Evolutionary conservation across 1,140 invertebrate genomes (phyloP).

Genomic region (Caenorhabditis remanei): DNA sequence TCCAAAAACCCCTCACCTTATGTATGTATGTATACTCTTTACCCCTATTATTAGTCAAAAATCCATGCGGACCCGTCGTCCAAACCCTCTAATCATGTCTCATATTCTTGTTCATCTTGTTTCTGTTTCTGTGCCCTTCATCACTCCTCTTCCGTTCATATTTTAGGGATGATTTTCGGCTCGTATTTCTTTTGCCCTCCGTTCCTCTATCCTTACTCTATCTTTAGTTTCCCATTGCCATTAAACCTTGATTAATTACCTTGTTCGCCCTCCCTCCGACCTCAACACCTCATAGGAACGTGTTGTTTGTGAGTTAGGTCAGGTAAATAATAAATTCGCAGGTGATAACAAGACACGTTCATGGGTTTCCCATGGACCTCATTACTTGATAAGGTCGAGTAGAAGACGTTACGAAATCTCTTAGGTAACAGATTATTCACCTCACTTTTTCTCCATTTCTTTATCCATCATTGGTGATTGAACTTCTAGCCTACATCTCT

Average conservation of each 20-base stretch:
- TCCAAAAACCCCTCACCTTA: constrained; percentile 25
- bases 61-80: neutral
- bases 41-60: neutral
- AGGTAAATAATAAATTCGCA: constrained; percentile 48
- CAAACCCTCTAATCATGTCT: constrained; percentile 48
- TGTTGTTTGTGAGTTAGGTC: constrained; percentile 43
- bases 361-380: constrained; percentile 42
- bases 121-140: constrained; percentile 3
- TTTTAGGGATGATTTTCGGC: neutral
- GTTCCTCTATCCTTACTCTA: constrained; percentile 23
- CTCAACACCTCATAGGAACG: constrained; percentile 30
- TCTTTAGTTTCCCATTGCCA: constrained; percentile 53
- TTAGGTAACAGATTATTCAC: constrained; percentile 1
- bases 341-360: constrained; percentile 12
- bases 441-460: neutral
- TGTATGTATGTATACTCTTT: constrained; percentile 13
- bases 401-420: neutral
- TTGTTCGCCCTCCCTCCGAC: neutral
- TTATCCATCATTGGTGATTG: neutral
- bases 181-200: constrained; percentile 36
- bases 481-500: neutral
- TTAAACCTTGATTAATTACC: constrained; percentile 55
- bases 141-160: neutral
- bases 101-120: constrained; percentile 37
- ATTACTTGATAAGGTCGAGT: constrained; percentile 37